Evolutionary conservation across 53 echinoderm and acorn worm species (phyloP), one percentile per base, ranked within the genome.

Genomic region (Temnopleurus reevesii): DNA sequence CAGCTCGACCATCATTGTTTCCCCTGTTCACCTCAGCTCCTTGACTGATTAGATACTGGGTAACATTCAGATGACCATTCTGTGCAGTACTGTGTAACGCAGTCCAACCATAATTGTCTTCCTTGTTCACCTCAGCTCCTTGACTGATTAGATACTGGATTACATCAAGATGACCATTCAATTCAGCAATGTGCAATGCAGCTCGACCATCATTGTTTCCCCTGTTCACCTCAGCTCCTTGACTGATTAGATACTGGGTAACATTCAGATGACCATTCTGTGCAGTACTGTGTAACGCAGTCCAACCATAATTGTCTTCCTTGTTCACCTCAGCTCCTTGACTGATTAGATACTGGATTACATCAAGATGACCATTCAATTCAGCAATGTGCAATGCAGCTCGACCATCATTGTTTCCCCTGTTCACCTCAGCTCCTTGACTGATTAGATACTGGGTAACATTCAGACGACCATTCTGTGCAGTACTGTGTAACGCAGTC

Each of bases 371-470:
- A 61, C 61, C 61, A 15, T 51, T 51, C 8, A 51, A 51, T 15
- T 51, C 53, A 51, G 53, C 9, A 51, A 51, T 10, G 53, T 51
- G n/a, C n/a, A n/a, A n/a, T n/a, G n/a, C n/a, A n/a, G n/a, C n/a
- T n/a, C n/a, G n/a, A 31, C 33, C 31, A 1, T 61, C 31, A 61
- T 33, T 33, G 33, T 61, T 33, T 30, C 61, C 15, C 61, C 8
- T 38, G 41, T 66, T 38, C n/a, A 66, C 71, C 41, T 66, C 71
- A 38, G 71, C 71, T 66, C 71, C 71, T 66, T 38, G 71, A 38
- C 71, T 66, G 38, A 66, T 66, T 8, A 66, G 38, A 66, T 38
- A 66, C 41, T 38, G 5, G 12, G 21, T 66, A 41, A 66, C 38
- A 36, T 66, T n/a, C 35, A 66, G n/a, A 41, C 21, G 71, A 66